Evolutionary conservation across 2,797 vertebrate species (phyloP), one percentile per base, ranked within the genome.

Genomic region (Pantherophis vulpinus): DNA sequence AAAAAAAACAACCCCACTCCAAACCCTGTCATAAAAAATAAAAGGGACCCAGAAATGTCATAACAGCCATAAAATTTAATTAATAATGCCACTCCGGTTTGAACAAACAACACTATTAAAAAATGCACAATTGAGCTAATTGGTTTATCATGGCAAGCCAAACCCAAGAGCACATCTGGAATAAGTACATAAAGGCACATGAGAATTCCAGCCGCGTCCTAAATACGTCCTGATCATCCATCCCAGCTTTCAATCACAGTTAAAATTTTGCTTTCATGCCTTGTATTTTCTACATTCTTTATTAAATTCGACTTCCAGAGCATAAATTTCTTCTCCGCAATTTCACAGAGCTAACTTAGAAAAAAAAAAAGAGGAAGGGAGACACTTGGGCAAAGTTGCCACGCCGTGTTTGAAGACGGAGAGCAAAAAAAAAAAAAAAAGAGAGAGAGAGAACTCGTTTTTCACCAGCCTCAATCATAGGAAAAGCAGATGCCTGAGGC

Each of bases 81-180:
- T 92, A 93, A 94, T 91, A 55, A 88, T 90, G 92, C 90, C 92
- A 89, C 55, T 96, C 94, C 74, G 79, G 74, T 95, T 92, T 90
- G 90, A 96, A 90, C 94, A 95, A 96, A 95, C 95, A 94, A 93
- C 93, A 94, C 96, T 96, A 96, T 92, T 16, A 66, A 96, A 94
- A 94, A 94, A 94, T 3, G 7, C 89, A 94, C 89, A 95, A 95
- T 94, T 96, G 94, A 97, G 95, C 96, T 92, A 79, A 95, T 93
- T 29, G 93, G 96, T 94, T 83, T 96, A 95, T 95, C 42, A 2
- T 6, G 86, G 25, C 51, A 54, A 16, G 27, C 32, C 74, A 83
- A 83, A 47, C 37, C 20, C 74, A 83, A 47, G 3, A 83, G 37
- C 74, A 83, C 74, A 83, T 83, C 74, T 83, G 74, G 74, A 83